A percentile compares a stretch with the other conserved stretches of the same genome.
phyloP scores from a whole-genome alignment of 2,797 vertebrate genomes.

The Leuciscus waleckii region DNA sequence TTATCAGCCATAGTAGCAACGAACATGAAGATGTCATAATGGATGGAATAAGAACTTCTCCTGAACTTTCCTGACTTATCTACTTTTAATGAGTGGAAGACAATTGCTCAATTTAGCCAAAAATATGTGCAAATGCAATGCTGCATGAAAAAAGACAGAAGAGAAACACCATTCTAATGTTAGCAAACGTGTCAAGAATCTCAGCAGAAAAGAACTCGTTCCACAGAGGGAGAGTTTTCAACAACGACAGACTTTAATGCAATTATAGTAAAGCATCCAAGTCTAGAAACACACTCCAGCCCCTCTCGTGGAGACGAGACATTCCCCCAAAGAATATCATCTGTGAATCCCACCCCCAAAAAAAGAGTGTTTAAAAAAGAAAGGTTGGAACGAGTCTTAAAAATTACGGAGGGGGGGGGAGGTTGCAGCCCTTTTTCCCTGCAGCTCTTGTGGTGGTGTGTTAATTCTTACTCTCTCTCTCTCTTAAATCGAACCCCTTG shows the following conservation, averaged over 20 bases:
- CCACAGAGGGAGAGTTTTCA: conserved; percentile 55
- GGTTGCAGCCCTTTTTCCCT: conserved; percentile 59
- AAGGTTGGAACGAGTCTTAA: conserved; percentile 55
- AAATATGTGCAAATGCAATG: conserved; percentile 47
- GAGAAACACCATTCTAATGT: conserved; percentile 19
- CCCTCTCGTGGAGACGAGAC: conserved; percentile 18
- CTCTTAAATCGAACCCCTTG: conserved; percentile 73
- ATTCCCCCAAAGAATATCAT: conserved; percentile 58
- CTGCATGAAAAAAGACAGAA: conserved; percentile 16
- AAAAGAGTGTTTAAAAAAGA: conserved; percentile 57
- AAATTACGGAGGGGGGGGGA: conserved; percentile 56
- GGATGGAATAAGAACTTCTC: conserved; percentile 58
- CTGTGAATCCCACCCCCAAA: conserved; percentile 48
- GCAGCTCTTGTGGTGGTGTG: conserved; percentile 49
- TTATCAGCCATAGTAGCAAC: neutral
- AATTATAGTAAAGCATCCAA: conserved; percentile 56
- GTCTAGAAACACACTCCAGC: conserved; percentile 56
- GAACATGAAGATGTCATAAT: conserved; percentile 32
- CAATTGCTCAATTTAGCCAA: conserved; percentile 58
- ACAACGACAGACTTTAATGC: conserved; percentile 57
- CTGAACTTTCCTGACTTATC: conserved; percentile 57
- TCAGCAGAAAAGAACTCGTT: conserved; percentile 46
- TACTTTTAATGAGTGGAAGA: conserved; percentile 53
- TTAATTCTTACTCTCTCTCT: conserved; percentile 59
- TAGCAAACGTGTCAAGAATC: conserved; percentile 35